These are phyloP conservation scores for Aphidoletes aphidimyza DNA, from an alignment of 2,888 invertebrate genomes.

Conservation along the genomic window DNA sequence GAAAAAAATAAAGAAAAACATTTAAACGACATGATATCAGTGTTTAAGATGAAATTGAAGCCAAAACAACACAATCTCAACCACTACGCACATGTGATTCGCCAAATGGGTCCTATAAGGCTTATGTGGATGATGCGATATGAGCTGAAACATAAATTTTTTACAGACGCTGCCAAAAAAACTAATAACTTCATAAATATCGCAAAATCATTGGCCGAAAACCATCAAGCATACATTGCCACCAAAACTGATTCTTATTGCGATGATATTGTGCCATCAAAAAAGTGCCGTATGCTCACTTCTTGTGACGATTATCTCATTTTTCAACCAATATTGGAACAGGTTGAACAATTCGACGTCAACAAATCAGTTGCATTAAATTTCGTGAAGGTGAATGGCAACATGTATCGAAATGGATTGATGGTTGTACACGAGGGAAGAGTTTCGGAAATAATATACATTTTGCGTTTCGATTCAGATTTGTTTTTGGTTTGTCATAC, in stretches of 20 bases:
- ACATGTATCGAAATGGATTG: too few relatives aligned
- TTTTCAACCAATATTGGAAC: too few relatives aligned
- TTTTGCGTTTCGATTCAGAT: too few relatives aligned
- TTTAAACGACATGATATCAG: neutral
- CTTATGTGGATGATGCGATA: neutral
- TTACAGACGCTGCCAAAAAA: neutral
- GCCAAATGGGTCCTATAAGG: neutral
- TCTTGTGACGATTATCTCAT: too few relatives aligned
- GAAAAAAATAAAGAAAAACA: neutral
- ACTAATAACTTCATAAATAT: neutral
- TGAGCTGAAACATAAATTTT: neutral
- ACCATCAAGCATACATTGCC: too few relatives aligned
- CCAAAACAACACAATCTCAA: neutral
- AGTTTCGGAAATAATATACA: too few relatives aligned
- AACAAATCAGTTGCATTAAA: too few relatives aligned
- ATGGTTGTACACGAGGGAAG: too few relatives aligned
- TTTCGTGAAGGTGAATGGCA: too few relatives aligned
- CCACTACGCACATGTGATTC: neutral
- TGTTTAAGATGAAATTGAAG: neutral
- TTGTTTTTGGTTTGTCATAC: too few relatives aligned
- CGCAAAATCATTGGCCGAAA: neutral
- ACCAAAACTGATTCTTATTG: too few relatives aligned
- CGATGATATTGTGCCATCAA: neutral
- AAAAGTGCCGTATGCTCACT: neutral
- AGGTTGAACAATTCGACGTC: too few relatives aligned